Evolutionary conservation across 2,888 invertebrate genomes (phyloP).

Genomic region (Melieria picta): DNA sequence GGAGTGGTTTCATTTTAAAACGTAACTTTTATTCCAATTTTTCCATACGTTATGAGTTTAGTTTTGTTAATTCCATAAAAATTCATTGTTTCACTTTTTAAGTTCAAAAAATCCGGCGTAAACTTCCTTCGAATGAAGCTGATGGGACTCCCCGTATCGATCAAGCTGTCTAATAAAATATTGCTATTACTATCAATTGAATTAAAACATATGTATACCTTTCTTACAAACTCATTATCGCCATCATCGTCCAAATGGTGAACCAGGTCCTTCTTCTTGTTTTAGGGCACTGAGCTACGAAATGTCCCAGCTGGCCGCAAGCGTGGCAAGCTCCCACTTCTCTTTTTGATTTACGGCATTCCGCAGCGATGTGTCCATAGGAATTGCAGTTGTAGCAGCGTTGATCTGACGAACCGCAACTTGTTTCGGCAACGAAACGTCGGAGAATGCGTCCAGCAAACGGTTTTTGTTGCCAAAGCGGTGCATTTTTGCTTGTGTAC

Average conservation of each 20-base stretch:
- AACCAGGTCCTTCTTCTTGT: neutral
- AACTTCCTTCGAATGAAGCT: neutral
- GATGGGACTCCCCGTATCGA: neutral
- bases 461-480: conserved; percentile 7
- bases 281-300: neutral
- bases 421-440: neutral
- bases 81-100: conserved; percentile 1
- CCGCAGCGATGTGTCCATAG: neutral
- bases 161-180: neutral
- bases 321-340: conserved; percentile 8
- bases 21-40: conserved; percentile 28
- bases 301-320: neutral
- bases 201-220: neutral
- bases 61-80: conserved; percentile 34
- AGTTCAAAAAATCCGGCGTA: neutral
- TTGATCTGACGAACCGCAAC: neutral
- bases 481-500: conserved; percentile 15
- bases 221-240: neutral
- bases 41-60: conserved; percentile 26
- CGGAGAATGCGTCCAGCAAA: neutral
- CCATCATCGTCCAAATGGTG: too few relatives aligned
- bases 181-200: neutral
- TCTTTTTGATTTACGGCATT: conserved; percentile 4
- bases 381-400: conserved; percentile 9
- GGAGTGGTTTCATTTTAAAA: conserved; percentile 29